phyloP scores from a whole-genome alignment of 1,140 invertebrate species.

The Cotesia glomerata region DNA sequence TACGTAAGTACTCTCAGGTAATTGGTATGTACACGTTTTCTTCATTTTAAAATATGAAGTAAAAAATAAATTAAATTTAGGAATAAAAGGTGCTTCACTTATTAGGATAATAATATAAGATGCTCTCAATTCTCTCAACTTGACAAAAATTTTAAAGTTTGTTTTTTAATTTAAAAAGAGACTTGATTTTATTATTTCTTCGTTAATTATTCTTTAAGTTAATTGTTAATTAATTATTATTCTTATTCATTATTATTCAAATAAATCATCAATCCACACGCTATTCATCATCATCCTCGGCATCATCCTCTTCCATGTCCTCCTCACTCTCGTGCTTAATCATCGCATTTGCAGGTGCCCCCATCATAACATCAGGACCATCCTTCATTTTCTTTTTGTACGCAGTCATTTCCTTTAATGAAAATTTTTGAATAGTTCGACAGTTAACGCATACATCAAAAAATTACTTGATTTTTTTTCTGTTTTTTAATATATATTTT shows the following conservation, averaged over 20 bases:
- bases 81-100: not conserved
- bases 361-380: slow-evolving; percentile 52
- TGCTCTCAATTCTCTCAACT: too few species aligned
- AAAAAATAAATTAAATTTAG: not conserved
- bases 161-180: too few species aligned
- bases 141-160: too few species aligned
- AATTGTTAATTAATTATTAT: too few species aligned
- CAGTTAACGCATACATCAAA: slow-evolving; percentile 23
- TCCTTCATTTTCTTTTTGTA: slow-evolving; percentile 79
- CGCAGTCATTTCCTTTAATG: slow-evolving; percentile 75
- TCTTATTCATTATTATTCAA: not conserved
- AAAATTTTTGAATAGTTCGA: slow-evolving; percentile 41
- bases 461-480: slow-evolving; percentile 18
- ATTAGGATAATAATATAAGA: too few species aligned
- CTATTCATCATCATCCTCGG: slow-evolving; percentile 64
- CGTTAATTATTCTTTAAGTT: too few species aligned
- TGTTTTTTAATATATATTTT: slow-evolving; percentile 9
- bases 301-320: slow-evolving; percentile 64
- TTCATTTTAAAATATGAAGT: slow-evolving; percentile 18
- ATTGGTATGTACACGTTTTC: slow-evolving; percentile 62
- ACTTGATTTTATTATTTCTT: too few species aligned
- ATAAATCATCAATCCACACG: slow-evolving; percentile 12
- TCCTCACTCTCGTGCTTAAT: slow-evolving; percentile 67
- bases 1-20: slow-evolving; percentile 62
- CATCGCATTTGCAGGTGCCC: slow-evolving; percentile 60